phyloP scores from a whole-genome alignment of 2,113 vertebrate genomes.

The Nothobranchius kuhntae region DNA sequence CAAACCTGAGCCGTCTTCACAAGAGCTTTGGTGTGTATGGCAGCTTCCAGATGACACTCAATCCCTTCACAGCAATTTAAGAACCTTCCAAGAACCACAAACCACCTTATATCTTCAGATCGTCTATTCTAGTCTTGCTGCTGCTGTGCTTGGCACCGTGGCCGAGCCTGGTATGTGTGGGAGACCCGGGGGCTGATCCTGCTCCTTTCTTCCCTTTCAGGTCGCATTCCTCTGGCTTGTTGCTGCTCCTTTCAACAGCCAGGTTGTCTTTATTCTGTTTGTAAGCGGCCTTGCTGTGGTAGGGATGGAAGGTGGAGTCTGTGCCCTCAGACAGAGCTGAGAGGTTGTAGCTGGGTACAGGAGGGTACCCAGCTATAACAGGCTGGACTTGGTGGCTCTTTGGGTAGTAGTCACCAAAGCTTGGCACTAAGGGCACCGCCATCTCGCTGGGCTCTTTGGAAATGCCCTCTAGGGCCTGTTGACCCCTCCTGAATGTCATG shows the following conservation, averaged over 20 bases:
- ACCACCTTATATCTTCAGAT: conserved; percentile 78
- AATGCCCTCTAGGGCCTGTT: background rate
- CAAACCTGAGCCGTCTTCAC: conserved; percentile 42
- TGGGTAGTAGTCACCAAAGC: conserved; percentile 72
- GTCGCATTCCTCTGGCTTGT: conserved; percentile 72
- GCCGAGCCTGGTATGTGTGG: conserved; percentile 59
- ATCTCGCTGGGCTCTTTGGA: conserved; percentile 45
- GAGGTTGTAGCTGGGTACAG: conserved; percentile 68
- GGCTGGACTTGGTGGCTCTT: conserved; percentile 53
- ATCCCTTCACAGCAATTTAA: conserved; percentile 52
- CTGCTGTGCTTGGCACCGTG: conserved; percentile 69
- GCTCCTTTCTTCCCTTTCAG: conserved; percentile 66
- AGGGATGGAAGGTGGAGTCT: conserved; percentile 65
- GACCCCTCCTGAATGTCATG: conserved; percentile 41
- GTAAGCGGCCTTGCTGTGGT: conserved; percentile 75
- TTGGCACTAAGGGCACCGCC: conserved; percentile 61
- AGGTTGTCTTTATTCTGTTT: conserved; percentile 82
- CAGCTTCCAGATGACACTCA: conserved; percentile 33
- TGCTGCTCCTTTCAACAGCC: conserved; percentile 73
- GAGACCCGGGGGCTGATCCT: conserved; percentile 67
- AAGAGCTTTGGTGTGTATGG: conserved; percentile 13
- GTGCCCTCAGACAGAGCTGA: conserved; percentile 61
- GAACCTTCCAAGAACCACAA: conserved; percentile 59
- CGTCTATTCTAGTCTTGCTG: conserved; percentile 78
- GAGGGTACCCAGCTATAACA: conserved; percentile 37